Evolutionary conservation across 2,113 vertebrate species (phyloP), one percentile per base, ranked within the genome.

Genomic region (Micromys minutus): DNA sequence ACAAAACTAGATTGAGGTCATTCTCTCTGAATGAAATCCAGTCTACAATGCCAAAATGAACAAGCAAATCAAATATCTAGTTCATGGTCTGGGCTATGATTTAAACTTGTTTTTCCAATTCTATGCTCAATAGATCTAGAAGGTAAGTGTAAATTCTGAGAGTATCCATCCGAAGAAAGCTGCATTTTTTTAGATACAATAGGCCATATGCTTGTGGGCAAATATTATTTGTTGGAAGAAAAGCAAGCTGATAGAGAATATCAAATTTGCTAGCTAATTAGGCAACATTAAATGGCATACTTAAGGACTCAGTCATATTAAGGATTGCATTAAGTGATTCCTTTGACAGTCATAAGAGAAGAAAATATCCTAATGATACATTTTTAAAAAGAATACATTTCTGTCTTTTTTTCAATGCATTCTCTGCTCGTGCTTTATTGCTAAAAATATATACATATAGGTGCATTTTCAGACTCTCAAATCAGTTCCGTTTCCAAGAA

Each of bases 391-490:
- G 13, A 69, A 71, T 19, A 9, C 11, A 39, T 72, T 39, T 72
- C n/a, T 39, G 71, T 72, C 19, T 72, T 72, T 72, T 22, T 97
- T 96, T 97, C 91, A 98, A 97, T 98, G 98, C 98, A 98, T 98
- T 98, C 98, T 98, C 98, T 98, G 98, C 97, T 95, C 98, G 98
- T 98, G 98, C 98, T 99, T 99, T 99, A 99, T 99, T 99, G 98
- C 98, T 97, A 95, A 98, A 97, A 98, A 98, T 97, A 98, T 90
- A 86, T 88, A 93, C 97, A 98, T 97, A 98, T 94, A 98, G 98
- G 98, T 98, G 98, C 98, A 98, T 98, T 98, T 98, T 98, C 98
- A 98, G 98, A 97, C 96, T 97, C 63, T 77, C 77, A 94, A 80
- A 98, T 97, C 97, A 98, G 96, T 98, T 98, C 97, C 98, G 98